Evolutionary conservation across 2,797 vertebrate species (phyloP).

Genomic region (Cossypha dichroa): DNA sequence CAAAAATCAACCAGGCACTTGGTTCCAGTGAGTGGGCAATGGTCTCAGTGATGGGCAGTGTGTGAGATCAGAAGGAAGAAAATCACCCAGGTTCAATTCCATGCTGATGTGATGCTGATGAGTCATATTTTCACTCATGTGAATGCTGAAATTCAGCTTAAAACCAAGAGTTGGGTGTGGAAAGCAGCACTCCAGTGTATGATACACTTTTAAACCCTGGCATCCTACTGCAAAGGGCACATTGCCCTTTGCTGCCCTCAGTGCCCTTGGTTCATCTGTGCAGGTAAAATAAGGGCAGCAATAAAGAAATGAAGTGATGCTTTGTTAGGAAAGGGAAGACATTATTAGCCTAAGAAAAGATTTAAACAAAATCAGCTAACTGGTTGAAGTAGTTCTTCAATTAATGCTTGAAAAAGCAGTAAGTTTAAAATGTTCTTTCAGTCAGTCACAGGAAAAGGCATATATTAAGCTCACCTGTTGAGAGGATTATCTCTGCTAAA

Average conservation of each 20-base stretch:
- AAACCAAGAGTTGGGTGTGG: background rate
- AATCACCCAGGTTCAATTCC: background rate
- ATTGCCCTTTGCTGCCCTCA: background rate
- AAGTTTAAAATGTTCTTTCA: constrained; percentile 4
- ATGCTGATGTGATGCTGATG: background rate
- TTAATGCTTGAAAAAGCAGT: constrained; percentile 30
- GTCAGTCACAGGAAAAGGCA: constrained; percentile 8
- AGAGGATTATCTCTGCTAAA: constrained; percentile 62
- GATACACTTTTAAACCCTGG: background rate
- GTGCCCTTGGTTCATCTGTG: background rate
- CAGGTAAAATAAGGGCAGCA: background rate
- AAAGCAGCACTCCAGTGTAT: background rate
- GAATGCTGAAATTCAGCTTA: background rate
- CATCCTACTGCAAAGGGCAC: background rate
- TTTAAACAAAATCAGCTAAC: background rate
- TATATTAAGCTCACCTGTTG: constrained; percentile 58
- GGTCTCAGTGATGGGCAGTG: rapidly evolving
- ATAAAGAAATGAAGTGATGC: background rate
- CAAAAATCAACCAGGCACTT: rapidly evolving
- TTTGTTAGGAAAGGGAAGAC: background rate
- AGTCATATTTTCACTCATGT: background rate
- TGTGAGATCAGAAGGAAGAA: background rate
- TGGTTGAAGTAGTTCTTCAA: constrained; percentile 21
- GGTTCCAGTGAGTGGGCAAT: background rate
- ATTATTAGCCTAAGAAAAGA: background rate